These are phyloP conservation scores for Drosophila bocqueti DNA, from an alignment of 1,140 invertebrate species.

Conservation along the genomic window DNA sequence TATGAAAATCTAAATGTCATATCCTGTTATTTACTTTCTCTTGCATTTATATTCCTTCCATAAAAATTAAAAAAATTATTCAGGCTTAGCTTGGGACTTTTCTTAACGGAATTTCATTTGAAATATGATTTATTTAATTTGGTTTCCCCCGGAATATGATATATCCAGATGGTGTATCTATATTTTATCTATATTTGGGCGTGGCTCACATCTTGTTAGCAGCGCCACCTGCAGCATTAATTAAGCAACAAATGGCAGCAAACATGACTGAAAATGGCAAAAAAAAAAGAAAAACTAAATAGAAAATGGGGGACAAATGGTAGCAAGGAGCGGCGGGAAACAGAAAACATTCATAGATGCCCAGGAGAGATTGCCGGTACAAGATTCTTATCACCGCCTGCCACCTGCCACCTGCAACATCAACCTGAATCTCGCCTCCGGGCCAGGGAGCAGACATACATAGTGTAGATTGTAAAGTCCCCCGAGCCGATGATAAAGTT, in stretches of 20 bases:
- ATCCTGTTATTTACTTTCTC: background rate
- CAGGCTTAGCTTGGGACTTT: background rate
- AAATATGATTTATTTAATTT: conserved; percentile 41
- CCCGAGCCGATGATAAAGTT: conserved; percentile 63
- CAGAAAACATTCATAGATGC: conserved; percentile 42
- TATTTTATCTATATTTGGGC: conserved; percentile 43
- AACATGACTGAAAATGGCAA: conserved; percentile 46
- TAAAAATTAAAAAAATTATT: background rate
- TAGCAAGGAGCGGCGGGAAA: background rate
- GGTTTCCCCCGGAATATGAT: conserved; percentile 10
- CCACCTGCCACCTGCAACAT: conserved; percentile 30
- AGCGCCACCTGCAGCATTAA: conserved; percentile 74
- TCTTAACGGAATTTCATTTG: conserved; percentile 3
- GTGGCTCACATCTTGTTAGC: conserved; percentile 62
- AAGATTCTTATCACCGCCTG: conserved; percentile 50
- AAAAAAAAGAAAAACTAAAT: conserved; percentile 1
- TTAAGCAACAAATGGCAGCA: conserved; percentile 65
- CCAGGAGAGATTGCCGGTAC: conserved; percentile 41
- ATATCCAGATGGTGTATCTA: conserved; percentile 21
- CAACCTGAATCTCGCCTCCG: conserved; percentile 11
- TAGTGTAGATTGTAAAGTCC: background rate
- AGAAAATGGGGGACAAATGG: background rate
- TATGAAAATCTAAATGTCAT: background rate
- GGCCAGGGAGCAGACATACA: background rate
- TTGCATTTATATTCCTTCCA: background rate